phyloP scores from a whole-genome alignment of 2,797 vertebrate genomes.

The Mareca strepera region DNA sequence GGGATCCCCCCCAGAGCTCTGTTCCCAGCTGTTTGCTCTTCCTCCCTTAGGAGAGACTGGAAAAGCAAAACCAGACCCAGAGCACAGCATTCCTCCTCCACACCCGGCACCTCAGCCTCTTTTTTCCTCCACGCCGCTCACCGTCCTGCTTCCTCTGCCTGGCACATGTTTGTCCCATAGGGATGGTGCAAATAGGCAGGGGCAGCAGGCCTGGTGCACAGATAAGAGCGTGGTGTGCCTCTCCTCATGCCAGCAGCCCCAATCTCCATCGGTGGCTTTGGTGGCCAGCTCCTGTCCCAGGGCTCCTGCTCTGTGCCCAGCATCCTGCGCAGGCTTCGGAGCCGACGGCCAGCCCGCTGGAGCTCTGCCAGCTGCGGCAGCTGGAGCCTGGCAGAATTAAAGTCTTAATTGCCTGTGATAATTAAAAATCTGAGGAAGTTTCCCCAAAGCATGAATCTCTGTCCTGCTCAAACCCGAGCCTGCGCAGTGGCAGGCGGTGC shows the following conservation, averaged over 20 bases:
- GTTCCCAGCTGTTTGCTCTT: neutral
- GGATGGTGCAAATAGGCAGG: neutral
- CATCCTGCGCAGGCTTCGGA: rapidly evolving
- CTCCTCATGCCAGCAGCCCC: neutral
- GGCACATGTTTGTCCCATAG: neutral
- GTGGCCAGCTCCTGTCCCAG: neutral
- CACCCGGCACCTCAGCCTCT: too few relatives aligned
- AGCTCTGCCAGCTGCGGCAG: neutral
- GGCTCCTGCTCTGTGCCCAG: neutral
- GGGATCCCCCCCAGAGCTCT: too few relatives aligned
- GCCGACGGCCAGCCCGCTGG: neutral
- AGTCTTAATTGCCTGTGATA: conserved; percentile 61
- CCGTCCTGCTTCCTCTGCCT: neutral
- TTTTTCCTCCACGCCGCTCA: neutral
- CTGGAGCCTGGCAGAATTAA: conserved; percentile 60
- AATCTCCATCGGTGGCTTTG: rapidly evolving
- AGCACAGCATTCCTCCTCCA: neutral
- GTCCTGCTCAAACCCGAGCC: neutral
- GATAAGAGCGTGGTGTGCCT: rapidly evolving
- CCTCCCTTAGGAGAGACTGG: neutral
- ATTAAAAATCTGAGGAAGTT: conserved; percentile 59
- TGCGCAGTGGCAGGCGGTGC: neutral
- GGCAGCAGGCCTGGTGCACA: neutral
- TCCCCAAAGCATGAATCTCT: neutral
- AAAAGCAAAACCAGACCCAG: neutral